Evolutionary conservation across 1,140 invertebrate species (phyloP).

Genomic region (Aleiodes sp.): DNA sequence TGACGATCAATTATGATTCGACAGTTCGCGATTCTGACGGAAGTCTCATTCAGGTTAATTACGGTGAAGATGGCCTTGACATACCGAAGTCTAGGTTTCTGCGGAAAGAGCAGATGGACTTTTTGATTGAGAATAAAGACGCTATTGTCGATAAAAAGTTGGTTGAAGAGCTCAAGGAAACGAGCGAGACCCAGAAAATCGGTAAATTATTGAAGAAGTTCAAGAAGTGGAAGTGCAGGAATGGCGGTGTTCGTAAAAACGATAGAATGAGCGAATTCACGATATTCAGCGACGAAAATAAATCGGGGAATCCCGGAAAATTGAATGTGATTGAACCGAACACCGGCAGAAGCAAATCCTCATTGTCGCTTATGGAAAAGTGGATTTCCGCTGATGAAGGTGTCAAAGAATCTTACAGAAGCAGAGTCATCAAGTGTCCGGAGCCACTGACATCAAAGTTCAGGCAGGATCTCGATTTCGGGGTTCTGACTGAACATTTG

Average conservation of each 20-base stretch:
- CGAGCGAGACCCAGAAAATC: slow-evolving; percentile 62
- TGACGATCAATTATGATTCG: slow-evolving; percentile 89
- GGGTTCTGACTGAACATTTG: slow-evolving; percentile 83
- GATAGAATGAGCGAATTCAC: slow-evolving; percentile 52
- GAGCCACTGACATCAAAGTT: slow-evolving; percentile 79
- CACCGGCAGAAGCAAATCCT: slow-evolving; percentile 55
- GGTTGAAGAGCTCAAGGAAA: slow-evolving; percentile 69
- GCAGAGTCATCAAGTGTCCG: slow-evolving; percentile 67
- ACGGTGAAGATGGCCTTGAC: slow-evolving; percentile 98
- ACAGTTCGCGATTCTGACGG: slow-evolving; percentile 96
- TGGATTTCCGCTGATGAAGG: slow-evolving; percentile 72
- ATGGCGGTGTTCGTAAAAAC: slow-evolving; percentile 64
- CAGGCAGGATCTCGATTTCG: slow-evolving; percentile 80
- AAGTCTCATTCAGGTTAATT: slow-evolving; percentile 91
- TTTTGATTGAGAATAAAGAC: slow-evolving; percentile 82
- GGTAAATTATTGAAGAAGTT: slow-evolving; percentile 66
- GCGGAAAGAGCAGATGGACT: slow-evolving; percentile 79
- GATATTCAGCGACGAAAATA: slow-evolving; percentile 48
- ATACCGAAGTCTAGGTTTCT: slow-evolving; percentile 88
- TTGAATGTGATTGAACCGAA: slow-evolving; percentile 38
- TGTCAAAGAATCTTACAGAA: slow-evolving; percentile 64
- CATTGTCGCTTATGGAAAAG: slow-evolving; percentile 70
- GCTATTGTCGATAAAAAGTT: slow-evolving; percentile 72
- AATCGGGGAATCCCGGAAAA: slow-evolving; percentile 53
- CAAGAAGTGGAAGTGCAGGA: slow-evolving; percentile 72